Base-by-base conservation (phyloP, 2,888 invertebrate species). In the Blera fallax region DNA sequence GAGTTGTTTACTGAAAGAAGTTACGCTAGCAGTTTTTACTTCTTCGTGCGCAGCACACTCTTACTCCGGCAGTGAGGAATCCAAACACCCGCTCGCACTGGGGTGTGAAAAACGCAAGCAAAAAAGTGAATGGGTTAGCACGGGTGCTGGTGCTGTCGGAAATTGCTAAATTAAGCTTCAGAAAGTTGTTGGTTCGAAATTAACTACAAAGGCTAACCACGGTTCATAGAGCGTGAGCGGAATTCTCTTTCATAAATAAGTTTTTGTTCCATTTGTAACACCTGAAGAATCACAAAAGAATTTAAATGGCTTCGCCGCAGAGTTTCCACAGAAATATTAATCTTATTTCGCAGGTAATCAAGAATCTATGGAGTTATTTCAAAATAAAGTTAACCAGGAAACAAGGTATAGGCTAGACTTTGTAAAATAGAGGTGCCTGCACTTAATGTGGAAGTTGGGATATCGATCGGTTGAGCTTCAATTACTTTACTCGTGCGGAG, bases 1-100 rank as follows among this genome's bases (percentile, higher is more conserved):
- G 70, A 84, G 84, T 79, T 84, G 84, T 76, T 84, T 70, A 70
- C 74, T 65, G 40, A 50, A 84, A 74, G 79, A 84, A 84, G 74
- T 79, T 58, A 74, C 69, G 65, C 74, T 64, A 58, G 58, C 74
- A 84, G 52, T 43, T 80, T 52, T 69, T 43, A 65, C 69, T 64
- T 73, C 52, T 64, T 62, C 60, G 18, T 27, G 54, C 24, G 24
- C 3, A 40, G 40, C 45, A 67, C 54, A 27, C 58, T 70, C 62
- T 70, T 58, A 14, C n/a, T n/a, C 10, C 10, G 70, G 14, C n/a
- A 67, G 32, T 64, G 67, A 60, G 52, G 27, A 67, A 65, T 78
- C 65, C 21, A 65, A 50, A 69, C 74, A 80, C 79, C 74, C 74
- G 79, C 80, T 80, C 79, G 79, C 80, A 84, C 79, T 84, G 84